These are phyloP conservation scores for Athene noctua DNA, from an alignment of 2,113 vertebrate genomes.

Conservation along the genomic window DNA sequence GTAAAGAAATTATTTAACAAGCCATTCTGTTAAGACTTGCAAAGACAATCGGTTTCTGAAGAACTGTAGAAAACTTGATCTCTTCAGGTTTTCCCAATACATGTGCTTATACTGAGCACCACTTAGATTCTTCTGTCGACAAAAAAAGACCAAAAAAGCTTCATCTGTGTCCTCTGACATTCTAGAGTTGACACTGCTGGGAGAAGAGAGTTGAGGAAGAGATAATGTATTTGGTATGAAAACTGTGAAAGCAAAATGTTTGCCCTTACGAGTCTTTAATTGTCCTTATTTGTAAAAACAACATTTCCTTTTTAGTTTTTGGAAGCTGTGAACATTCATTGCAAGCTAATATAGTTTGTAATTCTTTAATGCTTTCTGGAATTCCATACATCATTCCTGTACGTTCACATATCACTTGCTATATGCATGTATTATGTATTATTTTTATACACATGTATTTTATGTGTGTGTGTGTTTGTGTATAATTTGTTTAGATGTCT, in stretches of 20 bases:
- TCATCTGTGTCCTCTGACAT: fast-evolving
- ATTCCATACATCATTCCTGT: neutral
- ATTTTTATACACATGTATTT: neutral
- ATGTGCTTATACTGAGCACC: neutral
- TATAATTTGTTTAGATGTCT: neutral
- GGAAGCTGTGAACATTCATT: neutral
- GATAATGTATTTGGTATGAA: neutral
- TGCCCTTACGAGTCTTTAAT: neutral
- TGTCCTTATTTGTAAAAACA: neutral
- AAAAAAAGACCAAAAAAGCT: neutral
- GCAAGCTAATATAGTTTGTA: neutral
- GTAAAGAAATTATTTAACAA: neutral
- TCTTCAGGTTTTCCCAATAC: neutral
- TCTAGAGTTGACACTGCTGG: neutral
- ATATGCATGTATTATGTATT: neutral
- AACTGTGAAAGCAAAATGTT: neutral
- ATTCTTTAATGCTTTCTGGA: neutral
- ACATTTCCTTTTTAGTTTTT: neutral
- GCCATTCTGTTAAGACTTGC: neutral
- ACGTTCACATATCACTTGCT: neutral
- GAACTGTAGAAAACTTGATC: neutral
- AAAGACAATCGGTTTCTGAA: neutral
- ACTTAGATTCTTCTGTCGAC: neutral
- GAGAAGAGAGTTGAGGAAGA: neutral
- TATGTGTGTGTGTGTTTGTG: neutral